A percentile compares a stretch with the other conserved stretches of the same genome.
phyloP scores from a whole-genome alignment of 2,797 vertebrate genomes.

The Poecilia velifera region DNA sequence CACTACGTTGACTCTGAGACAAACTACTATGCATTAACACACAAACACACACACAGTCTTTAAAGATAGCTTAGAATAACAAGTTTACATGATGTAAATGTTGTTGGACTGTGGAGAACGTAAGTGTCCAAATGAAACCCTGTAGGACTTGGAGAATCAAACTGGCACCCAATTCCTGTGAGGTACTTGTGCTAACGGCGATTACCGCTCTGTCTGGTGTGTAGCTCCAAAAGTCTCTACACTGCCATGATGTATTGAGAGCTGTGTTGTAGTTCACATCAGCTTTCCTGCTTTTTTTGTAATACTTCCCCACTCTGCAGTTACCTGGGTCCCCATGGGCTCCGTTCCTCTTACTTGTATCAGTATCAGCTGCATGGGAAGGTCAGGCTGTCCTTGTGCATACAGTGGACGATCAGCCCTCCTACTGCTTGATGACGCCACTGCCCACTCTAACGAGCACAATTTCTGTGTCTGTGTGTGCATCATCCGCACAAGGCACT shows the following conservation, averaged over 20 bases:
- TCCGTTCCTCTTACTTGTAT: constrained; percentile 56
- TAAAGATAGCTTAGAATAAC: not conserved
- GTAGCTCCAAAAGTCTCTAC: not conserved
- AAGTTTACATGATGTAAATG: not conserved
- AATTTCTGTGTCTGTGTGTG: constrained; percentile 22
- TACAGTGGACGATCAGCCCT: constrained; percentile 68
- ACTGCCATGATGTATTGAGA: not conserved
- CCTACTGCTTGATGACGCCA: constrained; percentile 68
- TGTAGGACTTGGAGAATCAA: not conserved
- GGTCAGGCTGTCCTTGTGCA: constrained; percentile 81
- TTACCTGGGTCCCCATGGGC: constrained; percentile 38
- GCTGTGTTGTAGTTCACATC: constrained; percentile 10
- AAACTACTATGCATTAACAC: not conserved
- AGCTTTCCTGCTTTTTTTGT: not conserved
- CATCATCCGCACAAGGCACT: constrained; percentile 19
- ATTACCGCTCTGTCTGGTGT: not conserved
- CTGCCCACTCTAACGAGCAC: constrained; percentile 63
- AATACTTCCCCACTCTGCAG: constrained; percentile 48
- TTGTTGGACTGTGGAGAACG: not conserved
- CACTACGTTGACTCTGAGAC: not conserved
- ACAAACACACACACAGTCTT: not conserved
- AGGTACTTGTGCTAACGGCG: not conserved
- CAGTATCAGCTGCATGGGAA: constrained; percentile 71
- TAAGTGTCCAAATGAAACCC: not conserved
- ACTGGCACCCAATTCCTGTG: not conserved